Evolutionary conservation across 2,888 invertebrate species (phyloP).

Genomic region (Leptothorax acervorum): DNA sequence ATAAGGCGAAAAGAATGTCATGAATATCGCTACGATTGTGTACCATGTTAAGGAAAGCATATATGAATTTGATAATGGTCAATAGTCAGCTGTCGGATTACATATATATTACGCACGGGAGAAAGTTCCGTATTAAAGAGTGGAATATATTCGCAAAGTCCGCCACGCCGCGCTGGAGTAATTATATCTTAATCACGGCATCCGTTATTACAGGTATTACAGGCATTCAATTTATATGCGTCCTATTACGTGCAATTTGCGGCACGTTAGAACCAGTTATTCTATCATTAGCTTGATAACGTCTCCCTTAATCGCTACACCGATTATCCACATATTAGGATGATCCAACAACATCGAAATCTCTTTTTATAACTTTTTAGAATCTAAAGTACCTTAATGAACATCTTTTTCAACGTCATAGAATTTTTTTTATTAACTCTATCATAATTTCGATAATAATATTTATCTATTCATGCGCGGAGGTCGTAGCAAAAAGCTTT

Average conservation of each 20-base stretch:
- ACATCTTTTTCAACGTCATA: neutral
- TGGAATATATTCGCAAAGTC: neutral
- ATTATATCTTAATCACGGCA: slow-evolving; percentile 15
- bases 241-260: slow-evolving; percentile 18
- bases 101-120: neutral
- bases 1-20: neutral
- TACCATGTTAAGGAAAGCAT: neutral
- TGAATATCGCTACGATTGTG: neutral
- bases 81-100: neutral
- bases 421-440: neutral
- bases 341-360: neutral
- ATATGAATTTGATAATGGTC: neutral
- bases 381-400: neutral
- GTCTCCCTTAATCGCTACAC: neutral
- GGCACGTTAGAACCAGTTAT: slow-evolving; percentile 9
- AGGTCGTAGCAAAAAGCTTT: neutral
- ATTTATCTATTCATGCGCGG: neutral
- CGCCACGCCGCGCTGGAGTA: neutral
- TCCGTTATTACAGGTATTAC: neutral
- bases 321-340: slow-evolving; percentile 3
- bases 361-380: neutral
- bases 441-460: neutral
- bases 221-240: neutral
- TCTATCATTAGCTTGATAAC: slow-evolving; percentile 12
- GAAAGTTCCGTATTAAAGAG: neutral